Conservation (phyloP, 2,797 vertebrate species). For the Rhinatrema bivittatum region DNA sequence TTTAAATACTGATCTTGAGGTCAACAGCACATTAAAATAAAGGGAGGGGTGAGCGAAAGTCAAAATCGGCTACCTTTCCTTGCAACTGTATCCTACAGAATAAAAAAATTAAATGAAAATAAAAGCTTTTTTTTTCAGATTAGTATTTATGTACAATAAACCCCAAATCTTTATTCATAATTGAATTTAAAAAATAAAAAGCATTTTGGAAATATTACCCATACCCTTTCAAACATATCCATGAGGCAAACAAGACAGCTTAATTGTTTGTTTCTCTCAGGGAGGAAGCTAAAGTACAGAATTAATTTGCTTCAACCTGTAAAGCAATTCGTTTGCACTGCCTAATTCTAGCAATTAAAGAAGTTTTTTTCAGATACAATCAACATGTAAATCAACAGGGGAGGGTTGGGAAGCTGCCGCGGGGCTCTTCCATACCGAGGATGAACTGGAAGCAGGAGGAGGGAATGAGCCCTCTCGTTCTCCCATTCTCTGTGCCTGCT, state of each 20-base stretch:
- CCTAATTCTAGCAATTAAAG: constrained; percentile 46
- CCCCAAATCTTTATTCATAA: constrained; percentile 21
- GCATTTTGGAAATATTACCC: constrained; percentile 12
- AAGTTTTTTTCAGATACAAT: constrained; percentile 42
- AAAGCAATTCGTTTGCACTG: constrained; percentile 47
- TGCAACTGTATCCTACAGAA: too few relatives aligned
- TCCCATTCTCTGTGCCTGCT: too few relatives aligned
- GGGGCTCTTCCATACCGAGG: constrained; percentile 2
- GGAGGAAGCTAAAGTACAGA: constrained; percentile 40
- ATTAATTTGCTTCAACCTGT: constrained; percentile 43
- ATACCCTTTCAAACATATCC: constrained; percentile 32
- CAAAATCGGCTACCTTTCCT: too few relatives aligned
- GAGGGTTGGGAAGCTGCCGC: not conserved
- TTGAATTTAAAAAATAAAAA: constrained; percentile 21
- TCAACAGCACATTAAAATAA: too few relatives aligned
- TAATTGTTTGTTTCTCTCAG: constrained; percentile 49
- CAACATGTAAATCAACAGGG: constrained; percentile 39
- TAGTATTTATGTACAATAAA: constrained; percentile 13
- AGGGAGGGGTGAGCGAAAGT: too few relatives aligned
- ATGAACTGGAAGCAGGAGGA: too few relatives aligned
- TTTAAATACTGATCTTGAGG: too few relatives aligned
- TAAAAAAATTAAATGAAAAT: too few relatives aligned
- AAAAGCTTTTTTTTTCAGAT: too few relatives aligned
- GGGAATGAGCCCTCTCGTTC: too few relatives aligned
- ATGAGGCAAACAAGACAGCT: constrained; percentile 42